Conservation (phyloP, 2,888 invertebrate species). For the Trachelus stipa region DNA sequence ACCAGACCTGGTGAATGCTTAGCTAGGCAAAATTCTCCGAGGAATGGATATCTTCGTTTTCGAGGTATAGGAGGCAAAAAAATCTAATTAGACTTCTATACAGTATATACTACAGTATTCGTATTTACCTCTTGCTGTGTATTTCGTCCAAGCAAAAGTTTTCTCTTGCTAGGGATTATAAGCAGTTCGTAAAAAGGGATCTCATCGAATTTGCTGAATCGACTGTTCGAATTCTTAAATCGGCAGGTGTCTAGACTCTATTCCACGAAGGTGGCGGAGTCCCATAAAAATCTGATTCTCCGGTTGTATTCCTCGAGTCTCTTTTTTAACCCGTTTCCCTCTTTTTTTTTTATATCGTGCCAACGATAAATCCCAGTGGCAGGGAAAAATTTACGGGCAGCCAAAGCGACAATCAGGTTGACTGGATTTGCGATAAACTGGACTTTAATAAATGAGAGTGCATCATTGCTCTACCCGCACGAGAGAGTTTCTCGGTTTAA, state of each 20-base stretch:
- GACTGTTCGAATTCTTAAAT: conserved; percentile 2
- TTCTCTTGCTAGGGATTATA: conserved; percentile 25
- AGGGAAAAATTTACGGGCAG: background rate
- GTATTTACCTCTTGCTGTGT: background rate
- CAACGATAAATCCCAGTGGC: background rate
- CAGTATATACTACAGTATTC: background rate
- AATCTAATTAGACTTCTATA: conserved; percentile 5
- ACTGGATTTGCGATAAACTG: conserved; percentile 5
- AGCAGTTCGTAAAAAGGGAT: conserved; percentile 31
- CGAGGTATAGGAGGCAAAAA: background rate
- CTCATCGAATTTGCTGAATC: conserved; percentile 33
- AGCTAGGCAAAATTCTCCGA: background rate
- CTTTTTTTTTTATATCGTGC: background rate
- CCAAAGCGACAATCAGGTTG: conserved; percentile 5
- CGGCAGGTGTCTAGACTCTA: background rate
- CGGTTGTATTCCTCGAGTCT: background rate
- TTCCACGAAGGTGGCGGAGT: background rate
- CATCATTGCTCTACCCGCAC: conserved; percentile 3
- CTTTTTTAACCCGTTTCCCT: background rate
- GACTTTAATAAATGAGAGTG: conserved; percentile 15
- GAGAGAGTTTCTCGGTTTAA: conserved; percentile 15
- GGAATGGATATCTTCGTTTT: background rate
- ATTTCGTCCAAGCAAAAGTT: background rate
- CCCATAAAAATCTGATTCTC: background rate
- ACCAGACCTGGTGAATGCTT: background rate